Evolutionary conservation across 2,888 invertebrate species (phyloP).

Genomic region (Apamea crenata): DNA sequence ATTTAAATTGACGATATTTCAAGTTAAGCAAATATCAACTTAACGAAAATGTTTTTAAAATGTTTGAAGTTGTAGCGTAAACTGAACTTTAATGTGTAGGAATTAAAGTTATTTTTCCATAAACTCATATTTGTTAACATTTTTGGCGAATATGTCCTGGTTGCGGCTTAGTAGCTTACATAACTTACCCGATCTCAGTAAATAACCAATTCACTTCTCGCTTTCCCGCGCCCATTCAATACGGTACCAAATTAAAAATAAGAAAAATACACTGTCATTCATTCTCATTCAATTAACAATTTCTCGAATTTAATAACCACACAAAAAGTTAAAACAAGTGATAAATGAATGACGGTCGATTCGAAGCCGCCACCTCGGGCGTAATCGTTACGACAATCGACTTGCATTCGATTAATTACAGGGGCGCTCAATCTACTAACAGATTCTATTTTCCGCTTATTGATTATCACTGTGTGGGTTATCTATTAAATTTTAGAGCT

Average conservation of each 20-base stretch:
- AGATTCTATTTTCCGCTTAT: neutral
- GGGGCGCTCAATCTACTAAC: slow-evolving; percentile 15
- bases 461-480: neutral
- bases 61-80: no score
- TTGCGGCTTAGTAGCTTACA: no score
- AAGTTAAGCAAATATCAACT: no score
- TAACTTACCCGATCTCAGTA: neutral
- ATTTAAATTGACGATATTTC: no score
- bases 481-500: neutral
- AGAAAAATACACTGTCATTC: slow-evolving; percentile 31
- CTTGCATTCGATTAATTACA: slow-evolving; percentile 32
- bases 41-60: no score
- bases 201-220: slow-evolving; percentile 27
- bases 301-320: slow-evolving; percentile 40
- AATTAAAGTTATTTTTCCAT: no score
- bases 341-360: slow-evolving; percentile 45
- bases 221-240: slow-evolving; percentile 20
- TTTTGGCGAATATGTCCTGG: no score
- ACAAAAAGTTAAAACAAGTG: slow-evolving; percentile 26
- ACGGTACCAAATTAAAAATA: slow-evolving; percentile 41
- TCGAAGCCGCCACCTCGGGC: slow-evolving; percentile 39
- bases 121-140: no score
- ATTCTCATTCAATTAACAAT: slow-evolving; percentile 53
- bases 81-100: no score
- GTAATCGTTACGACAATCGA: slow-evolving; percentile 43